Evolutionary conservation across 2,113 vertebrate genomes (phyloP).

Genomic region (Gallinago media): DNA sequence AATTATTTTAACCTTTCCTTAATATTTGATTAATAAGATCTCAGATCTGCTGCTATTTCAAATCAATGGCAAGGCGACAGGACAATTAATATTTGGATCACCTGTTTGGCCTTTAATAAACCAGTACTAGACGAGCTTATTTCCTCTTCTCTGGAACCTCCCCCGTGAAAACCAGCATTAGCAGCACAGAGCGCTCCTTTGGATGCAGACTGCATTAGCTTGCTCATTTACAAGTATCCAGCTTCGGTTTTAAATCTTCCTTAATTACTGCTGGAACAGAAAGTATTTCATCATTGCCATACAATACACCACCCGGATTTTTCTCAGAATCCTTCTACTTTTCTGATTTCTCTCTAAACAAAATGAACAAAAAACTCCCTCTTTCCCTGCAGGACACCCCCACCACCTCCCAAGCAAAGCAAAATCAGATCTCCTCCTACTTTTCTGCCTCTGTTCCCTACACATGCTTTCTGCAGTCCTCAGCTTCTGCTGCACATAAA

Average conservation of each 20-base stretch:
- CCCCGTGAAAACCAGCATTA: not conserved
- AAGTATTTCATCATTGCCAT: not conserved
- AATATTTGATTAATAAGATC: constrained; percentile 2
- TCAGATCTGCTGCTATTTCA: not conserved
- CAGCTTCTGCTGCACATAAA: not conserved
- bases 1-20: constrained; percentile 14
- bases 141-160: not conserved
- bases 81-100: not conserved
- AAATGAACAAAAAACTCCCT: not conserved
- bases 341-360: not conserved
- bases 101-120: not conserved
- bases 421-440: not conserved
- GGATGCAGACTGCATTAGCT: not conserved
- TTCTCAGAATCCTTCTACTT: not conserved
- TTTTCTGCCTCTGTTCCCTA: not conserved
- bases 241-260: not conserved
- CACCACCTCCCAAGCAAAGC: not conserved
- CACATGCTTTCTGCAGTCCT: not conserved
- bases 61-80: not conserved
- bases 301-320: not conserved
- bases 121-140: not conserved
- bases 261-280: not conserved
- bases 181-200: not conserved
- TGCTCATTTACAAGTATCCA: not conserved
- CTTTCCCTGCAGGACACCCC: not conserved